phyloP scores from a whole-genome alignment of 2,113 vertebrate genomes.

The Peromyscus californicus region DNA sequence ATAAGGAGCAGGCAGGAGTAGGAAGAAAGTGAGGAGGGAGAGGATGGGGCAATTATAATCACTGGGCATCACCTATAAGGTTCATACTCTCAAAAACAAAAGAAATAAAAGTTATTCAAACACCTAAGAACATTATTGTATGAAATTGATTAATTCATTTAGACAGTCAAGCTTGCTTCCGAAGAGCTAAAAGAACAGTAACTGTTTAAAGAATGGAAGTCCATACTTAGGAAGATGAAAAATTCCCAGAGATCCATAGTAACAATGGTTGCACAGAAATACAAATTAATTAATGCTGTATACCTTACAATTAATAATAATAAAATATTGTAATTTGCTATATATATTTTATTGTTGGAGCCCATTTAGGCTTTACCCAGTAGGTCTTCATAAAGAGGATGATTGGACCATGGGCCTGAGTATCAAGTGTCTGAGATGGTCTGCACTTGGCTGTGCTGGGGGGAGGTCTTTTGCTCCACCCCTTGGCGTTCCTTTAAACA shows the following conservation, averaged over 20 bases:
- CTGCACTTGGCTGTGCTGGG: no score
- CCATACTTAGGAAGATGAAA: background rate
- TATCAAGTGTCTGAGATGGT: no score
- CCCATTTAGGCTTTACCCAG: no score
- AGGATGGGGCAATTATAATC: background rate
- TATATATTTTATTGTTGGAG: background rate
- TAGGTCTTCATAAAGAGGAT: no score
- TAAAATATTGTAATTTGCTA: background rate
- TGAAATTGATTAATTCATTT: background rate
- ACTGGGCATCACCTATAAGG: no score
- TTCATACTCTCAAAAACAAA: background rate
- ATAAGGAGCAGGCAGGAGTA: background rate
- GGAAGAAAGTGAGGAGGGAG: background rate
- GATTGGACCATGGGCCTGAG: no score
- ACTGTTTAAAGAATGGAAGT: background rate
- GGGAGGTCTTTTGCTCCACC: no score
- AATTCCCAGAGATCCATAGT: background rate
- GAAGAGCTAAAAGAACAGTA: background rate
- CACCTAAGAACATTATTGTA: background rate
- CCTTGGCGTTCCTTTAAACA: no score
- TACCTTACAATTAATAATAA: background rate
- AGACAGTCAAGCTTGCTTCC: background rate
- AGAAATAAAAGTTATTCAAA: background rate
- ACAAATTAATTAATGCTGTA: background rate
- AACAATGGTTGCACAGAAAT: background rate